Evolutionary conservation across 2,797 vertebrate genomes (phyloP), one percentile per base, ranked within the genome.

Genomic region (Hoplostethus atlanticus): DNA sequence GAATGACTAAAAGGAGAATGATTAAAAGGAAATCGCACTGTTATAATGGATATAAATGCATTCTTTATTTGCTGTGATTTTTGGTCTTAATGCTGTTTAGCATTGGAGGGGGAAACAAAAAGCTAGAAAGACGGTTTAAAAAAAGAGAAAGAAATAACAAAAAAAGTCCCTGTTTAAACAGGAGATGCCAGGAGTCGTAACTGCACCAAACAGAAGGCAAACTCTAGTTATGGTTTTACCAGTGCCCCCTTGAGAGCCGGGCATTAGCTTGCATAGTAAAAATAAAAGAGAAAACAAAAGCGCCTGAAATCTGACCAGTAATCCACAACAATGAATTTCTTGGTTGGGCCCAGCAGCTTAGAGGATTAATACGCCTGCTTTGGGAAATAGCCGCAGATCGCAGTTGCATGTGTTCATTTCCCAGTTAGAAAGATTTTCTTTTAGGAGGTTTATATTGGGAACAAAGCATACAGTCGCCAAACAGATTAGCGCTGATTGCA

Each of bases 291-390:
- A 64, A 65, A 84, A 85, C 58, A 76, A 81, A 86, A 82, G 71
- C 64, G 58, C 25, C 67, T 69, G 56, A 84, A 82, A 86, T 89
- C 63, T 64, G 81, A 86, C 67, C 80, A 78, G 52, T 89, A 91
- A 91, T 90, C 88, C 87, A 82, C 77, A 84, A 87, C 85, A 90
- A 89, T 79, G 76, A 73, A 69, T 89, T 80, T 87, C 78, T 89
- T 84, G 80, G 68, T 87, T 58, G 75, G 84, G 21, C 76, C 61
- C 62, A 64, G 84, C 68, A 65, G 89, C 87, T 91, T 89, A 92
- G 78, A 34, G 76, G 58, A 74, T 83, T 84, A 87, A 87, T 77
- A 40, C 76, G 72, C 34, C 83, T 88, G 82, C 71, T 81, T 83
- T 21, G 78, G 84, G 81, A 90, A 90, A 85, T 76, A 52, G 46